Evolutionary conservation across 2,888 invertebrate species (phyloP).

Genomic region (Conomelus anceps): DNA sequence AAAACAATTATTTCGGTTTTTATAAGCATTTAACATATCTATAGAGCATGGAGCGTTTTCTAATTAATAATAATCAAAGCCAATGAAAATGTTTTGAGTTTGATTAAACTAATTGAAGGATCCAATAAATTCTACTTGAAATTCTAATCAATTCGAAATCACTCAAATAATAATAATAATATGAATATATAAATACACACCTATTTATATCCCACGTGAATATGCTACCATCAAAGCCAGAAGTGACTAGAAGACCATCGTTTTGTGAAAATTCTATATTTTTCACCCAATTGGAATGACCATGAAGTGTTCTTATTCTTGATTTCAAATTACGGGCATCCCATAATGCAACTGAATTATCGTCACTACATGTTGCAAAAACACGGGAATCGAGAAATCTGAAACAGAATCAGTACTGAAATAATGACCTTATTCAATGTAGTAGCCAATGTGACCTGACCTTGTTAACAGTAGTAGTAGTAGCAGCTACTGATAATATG

Average conservation of each 20-base stretch:
- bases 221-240: slow-evolving; percentile 88
- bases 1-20: too few relatives aligned
- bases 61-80: too few relatives aligned
- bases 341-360: slow-evolving; percentile 88
- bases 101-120: too few relatives aligned
- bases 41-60: too few relatives aligned
- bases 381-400: slow-evolving; percentile 81
- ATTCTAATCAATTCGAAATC: too few relatives aligned
- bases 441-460: not conserved
- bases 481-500: too few relatives aligned
- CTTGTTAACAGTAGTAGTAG: too few relatives aligned
- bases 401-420: slow-evolving; percentile 32
- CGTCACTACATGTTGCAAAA: slow-evolving; percentile 92
- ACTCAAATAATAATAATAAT: not conserved
- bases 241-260: slow-evolving; percentile 78
- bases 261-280: slow-evolving; percentile 87
- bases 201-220: slow-evolving; percentile 92
- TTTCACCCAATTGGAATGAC: slow-evolving; percentile 94
- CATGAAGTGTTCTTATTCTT: slow-evolving; percentile 67
- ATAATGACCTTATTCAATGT: not conserved
- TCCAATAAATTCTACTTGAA: too few relatives aligned
- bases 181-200: slow-evolving; percentile 40
- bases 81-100: too few relatives aligned
- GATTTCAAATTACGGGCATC: slow-evolving; percentile 78
- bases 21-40: too few relatives aligned